A percentile compares a stretch with the other conserved stretches of the same genome.
phyloP scores from a whole-genome alignment of 2,888 invertebrate species.

The Melieria picta region DNA sequence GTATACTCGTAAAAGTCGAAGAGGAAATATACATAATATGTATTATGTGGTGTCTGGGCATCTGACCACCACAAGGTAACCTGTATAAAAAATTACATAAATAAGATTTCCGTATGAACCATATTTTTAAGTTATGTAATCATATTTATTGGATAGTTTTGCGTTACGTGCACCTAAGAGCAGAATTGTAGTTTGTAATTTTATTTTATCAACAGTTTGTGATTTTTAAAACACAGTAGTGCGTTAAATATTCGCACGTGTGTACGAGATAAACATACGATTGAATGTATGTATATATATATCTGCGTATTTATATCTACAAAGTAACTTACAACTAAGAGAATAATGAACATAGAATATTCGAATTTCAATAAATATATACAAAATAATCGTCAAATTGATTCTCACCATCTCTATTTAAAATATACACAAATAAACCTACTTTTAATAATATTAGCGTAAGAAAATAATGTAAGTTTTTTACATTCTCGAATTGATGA shows the following conservation, averaged over 20 bases:
- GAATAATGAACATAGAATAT: conserved; percentile 26
- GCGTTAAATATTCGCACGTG: conserved; percentile 9
- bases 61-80: too few species aligned
- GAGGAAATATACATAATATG: too few species aligned
- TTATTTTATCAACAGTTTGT: conserved; percentile 48
- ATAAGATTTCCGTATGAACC: too few species aligned
- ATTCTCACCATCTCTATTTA: neutral
- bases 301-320: conserved; percentile 1
- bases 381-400: conserved; percentile 31
- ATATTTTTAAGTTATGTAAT: conserved; percentile 20
- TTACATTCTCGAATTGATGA: conserved; percentile 10
- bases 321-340: conserved; percentile 24
- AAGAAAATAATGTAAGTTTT: conserved; percentile 1
- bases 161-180: conserved; percentile 64
- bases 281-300: conserved; percentile 16
- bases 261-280: conserved; percentile 1
- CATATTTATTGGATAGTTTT: conserved; percentile 59
- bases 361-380: conserved; percentile 34
- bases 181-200: conserved; percentile 56
- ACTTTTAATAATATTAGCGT: conserved; percentile 1
- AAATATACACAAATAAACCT: neutral
- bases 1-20: too few species aligned
- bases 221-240: conserved; percentile 40
- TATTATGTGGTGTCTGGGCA: too few species aligned
- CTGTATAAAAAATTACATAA: too few species aligned